These are phyloP conservation scores for Tragelaphus buxtoni DNA, from an alignment of 2,113 vertebrate genomes.

Conservation along the genomic window DNA sequence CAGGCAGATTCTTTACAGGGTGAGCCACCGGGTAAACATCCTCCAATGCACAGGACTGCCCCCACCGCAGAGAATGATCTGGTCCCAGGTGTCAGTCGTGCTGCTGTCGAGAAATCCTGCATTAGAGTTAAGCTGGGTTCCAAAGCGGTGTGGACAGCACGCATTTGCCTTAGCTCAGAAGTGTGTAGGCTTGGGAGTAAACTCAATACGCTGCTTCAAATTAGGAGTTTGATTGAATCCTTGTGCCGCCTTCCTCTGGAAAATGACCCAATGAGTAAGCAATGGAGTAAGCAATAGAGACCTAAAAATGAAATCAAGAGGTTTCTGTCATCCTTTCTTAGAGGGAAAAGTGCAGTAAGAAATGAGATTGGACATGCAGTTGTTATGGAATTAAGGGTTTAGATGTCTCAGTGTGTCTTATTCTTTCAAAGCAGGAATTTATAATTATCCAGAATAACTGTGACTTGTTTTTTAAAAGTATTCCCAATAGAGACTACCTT, in stretches of 20 bases:
- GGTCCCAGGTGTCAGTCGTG: neutral
- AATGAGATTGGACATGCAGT: neutral
- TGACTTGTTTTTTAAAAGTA: neutral
- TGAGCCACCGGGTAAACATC: neutral
- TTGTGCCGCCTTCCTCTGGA: neutral
- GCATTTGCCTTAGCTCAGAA: neutral
- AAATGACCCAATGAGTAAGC: neutral
- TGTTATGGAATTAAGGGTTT: neutral
- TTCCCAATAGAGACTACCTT: neutral
- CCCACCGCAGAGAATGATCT: neutral
- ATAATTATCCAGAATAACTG: neutral
- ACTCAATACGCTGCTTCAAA: neutral
- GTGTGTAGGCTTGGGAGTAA: neutral
- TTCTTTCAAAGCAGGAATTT: conserved; percentile 21
- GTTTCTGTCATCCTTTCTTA: neutral
- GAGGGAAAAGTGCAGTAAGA: neutral
- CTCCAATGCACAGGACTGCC: neutral
- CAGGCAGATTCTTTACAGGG: neutral
- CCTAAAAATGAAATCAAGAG: neutral
- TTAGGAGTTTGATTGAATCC: neutral
- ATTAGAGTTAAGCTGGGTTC: neutral
- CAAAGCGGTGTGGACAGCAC: neutral
- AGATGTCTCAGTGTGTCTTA: neutral
- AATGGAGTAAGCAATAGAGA: neutral
- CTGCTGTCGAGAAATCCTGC: neutral